These are phyloP conservation scores for Branchinecta sandiegonensis DNA, from an alignment of 2,888 invertebrate genomes.

Conservation along the genomic window DNA sequence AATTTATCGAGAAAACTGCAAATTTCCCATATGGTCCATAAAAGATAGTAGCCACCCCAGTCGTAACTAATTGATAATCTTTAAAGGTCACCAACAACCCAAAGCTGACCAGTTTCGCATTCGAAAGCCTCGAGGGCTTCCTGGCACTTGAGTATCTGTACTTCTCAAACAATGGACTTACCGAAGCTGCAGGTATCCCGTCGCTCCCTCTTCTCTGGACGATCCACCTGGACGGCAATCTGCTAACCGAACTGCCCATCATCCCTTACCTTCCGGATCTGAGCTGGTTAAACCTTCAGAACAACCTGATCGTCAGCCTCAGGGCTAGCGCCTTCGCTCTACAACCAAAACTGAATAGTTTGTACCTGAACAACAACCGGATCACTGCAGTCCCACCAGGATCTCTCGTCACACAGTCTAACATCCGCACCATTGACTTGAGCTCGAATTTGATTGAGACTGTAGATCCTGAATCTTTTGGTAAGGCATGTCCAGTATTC, in stretches of 20 bases:
- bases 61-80: too few species aligned
- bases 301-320: not conserved
- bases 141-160: not conserved
- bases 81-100: not conserved
- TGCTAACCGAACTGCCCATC: not conserved
- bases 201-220: not conserved
- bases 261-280: not conserved
- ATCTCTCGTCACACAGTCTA: not conserved
- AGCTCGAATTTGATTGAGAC: not conserved
- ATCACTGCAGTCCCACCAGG: not conserved
- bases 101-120: not conserved
- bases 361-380: slow-evolving; percentile 7
- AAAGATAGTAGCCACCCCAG: too few species aligned
- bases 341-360: not conserved
- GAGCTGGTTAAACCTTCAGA: slow-evolving; percentile 6
- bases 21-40: too few species aligned
- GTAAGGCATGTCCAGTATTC: not conserved
- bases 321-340: not conserved
- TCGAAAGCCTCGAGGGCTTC: not conserved
- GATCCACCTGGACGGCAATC: slow-evolving; percentile 2
- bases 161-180: not conserved
- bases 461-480: not conserved
- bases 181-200: not conserved
- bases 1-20: too few species aligned
- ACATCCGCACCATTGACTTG: not conserved